These are phyloP conservation scores for Drosophila ochracea DNA, from an alignment of 2,888 invertebrate species.

Conservation along the genomic window DNA sequence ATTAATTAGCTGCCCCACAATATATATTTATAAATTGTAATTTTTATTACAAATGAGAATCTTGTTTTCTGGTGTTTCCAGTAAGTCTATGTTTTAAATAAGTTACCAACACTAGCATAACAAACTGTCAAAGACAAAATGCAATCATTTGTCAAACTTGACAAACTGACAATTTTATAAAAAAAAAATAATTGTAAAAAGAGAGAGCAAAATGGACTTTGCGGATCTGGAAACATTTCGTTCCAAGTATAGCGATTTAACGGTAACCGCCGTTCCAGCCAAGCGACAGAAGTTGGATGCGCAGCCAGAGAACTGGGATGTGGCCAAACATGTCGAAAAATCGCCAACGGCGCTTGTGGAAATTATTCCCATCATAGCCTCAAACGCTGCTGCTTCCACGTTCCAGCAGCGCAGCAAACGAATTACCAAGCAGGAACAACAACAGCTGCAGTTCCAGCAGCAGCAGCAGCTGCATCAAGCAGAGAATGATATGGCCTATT, in stretches of 20 bases:
- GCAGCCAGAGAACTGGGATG: background rate
- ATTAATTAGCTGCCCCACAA: too few species aligned
- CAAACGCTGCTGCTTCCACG: background rate
- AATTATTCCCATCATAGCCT: conserved; percentile 32
- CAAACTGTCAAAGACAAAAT: background rate
- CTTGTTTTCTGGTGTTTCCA: background rate
- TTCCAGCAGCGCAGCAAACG: background rate
- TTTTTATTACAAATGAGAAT: background rate
- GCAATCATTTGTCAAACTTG: background rate
- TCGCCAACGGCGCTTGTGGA: conserved; percentile 36
- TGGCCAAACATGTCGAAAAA: background rate
- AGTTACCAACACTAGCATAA: background rate
- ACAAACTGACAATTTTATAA: background rate
- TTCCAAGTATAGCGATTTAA: conserved; percentile 68
- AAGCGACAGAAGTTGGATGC: background rate
- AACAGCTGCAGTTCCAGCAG: conserved; percentile 8
- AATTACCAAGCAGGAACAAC: background rate
- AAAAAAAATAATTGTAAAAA: background rate
- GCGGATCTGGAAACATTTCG: conserved; percentile 68
- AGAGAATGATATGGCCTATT: conserved; percentile 40
- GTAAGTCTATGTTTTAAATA: background rate
- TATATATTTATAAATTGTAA: too few species aligned
- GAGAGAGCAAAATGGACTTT: conserved; percentile 48
- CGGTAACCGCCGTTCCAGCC: conserved; percentile 59
- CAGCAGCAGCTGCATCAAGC: conserved; percentile 15